Base-by-base conservation (phyloP, 2,113 vertebrate species). In the Anthoscopus minutus region DNA sequence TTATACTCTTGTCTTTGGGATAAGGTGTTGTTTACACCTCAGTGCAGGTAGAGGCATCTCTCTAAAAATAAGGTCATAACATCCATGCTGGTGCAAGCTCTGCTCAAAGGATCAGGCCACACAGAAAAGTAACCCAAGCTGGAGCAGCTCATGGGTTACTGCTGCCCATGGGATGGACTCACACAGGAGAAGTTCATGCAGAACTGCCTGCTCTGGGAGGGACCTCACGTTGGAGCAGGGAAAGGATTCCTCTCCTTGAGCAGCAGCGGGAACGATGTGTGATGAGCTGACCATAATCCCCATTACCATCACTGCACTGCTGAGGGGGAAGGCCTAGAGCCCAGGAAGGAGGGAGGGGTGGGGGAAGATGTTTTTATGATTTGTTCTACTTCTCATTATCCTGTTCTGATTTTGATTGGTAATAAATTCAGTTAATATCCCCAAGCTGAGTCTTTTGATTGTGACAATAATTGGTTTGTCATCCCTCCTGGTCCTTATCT, bases 41-140 rank as follows among this genome's bases (percentile, higher is more conserved):
- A 24, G 4, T 40, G 10, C 0, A 0, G 35, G 30, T 10, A 47
- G 30, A 56, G 8, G 2, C 2, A 0, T 40, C 5, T n/a, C 50
- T 16, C n/a, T 64, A 47, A 48, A 74, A 56, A 30, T 24, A 11
- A 22, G 12, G 6, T 47, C 23, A 23, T 33, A 28, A 47, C 7
- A 38, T 23, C 19, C 20, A 25, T 4, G 6, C 50, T 48, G 56
- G 20, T 47, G n/a, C 21, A 79, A 23, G 30, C 1, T 18, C 16
- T 48, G 25, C 25, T 11, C 0, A 3, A 64, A 42, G 50, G 16
- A 42, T 25, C 42, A 12, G 5, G 24, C 8, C 13, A 13, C 7
- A 9, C 2, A 9, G 40, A 38, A 33, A 47, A 64, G 5, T n/a
- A 40, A 54, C 16, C 30, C 40, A 54, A 2, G 3, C 1, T 87